These are phyloP conservation scores for Thamnophis elegans DNA, from an alignment of 2,797 vertebrate genomes.

Conservation along the genomic window DNA sequence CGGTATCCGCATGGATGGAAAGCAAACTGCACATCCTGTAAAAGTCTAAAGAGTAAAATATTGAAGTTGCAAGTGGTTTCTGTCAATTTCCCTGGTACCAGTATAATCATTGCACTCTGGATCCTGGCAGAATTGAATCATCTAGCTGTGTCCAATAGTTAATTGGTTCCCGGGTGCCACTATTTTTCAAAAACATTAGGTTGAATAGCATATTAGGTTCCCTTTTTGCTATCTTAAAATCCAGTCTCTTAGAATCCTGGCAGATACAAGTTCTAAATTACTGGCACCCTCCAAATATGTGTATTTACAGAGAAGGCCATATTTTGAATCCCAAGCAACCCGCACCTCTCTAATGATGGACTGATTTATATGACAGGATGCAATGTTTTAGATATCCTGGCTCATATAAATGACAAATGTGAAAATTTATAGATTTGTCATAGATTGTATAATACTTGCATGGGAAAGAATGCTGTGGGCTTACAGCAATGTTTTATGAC, in stretches of 20 bases:
- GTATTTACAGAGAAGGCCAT: background rate
- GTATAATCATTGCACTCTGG: background rate
- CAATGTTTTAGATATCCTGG: background rate
- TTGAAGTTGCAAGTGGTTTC: background rate
- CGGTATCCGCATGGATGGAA: background rate
- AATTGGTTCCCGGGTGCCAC: background rate
- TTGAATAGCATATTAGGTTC: background rate
- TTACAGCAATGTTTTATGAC: background rate
- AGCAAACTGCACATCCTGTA: background rate
- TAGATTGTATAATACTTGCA: background rate
- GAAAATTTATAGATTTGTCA: background rate
- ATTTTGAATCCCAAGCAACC: background rate
- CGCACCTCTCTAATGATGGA: background rate
- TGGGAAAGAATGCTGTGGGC: background rate
- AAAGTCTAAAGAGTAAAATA: background rate
- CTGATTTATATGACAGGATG: background rate
- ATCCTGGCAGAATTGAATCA: background rate
- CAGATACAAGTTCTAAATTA: background rate
- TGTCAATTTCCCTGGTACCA: background rate
- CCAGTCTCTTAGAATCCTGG: background rate
- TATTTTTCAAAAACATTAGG: background rate
- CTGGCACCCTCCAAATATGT: background rate
- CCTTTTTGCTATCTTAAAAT: background rate
- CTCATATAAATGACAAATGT: background rate
- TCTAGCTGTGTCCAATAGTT: background rate